These are phyloP conservation scores for Chaetops frenatus DNA, from an alignment of 2,113 vertebrate genomes.

Conservation along the genomic window DNA sequence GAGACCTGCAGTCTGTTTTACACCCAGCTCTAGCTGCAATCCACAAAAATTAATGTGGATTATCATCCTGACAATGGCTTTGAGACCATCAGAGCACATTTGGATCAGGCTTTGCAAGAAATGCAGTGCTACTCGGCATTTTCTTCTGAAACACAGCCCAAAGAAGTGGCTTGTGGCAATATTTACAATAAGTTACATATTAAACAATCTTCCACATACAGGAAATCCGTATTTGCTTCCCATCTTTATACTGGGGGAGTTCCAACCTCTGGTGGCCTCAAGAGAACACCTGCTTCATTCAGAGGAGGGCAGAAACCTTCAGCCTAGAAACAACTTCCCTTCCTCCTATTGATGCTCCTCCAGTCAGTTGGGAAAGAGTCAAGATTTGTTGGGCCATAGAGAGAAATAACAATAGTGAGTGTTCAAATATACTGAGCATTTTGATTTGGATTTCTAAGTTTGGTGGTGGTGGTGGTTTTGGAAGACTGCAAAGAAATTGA, in stretches of 20 bases:
- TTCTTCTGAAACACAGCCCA: neutral
- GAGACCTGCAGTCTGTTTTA: neutral
- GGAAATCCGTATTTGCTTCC: neutral
- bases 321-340: neutral
- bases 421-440: neutral
- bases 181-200: neutral
- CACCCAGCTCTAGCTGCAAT: neutral
- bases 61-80: neutral
- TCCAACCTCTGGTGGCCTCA: neutral
- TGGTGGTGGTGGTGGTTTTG: neutral
- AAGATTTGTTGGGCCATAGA: neutral
- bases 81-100: neutral
- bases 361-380: neutral
- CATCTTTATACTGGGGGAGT: neutral
- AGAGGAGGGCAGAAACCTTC: neutral
- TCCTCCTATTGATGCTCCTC: neutral
- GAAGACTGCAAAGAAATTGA: neutral
- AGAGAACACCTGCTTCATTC: accelerated
- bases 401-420: neutral
- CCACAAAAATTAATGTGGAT: neutral
- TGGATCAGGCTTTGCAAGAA: neutral
- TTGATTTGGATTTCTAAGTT: neutral
- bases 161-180: neutral
- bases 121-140: neutral
- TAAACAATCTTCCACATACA: neutral